A percentile compares a stretch with the other conserved stretches of the same genome.
Evolutionary conservation across 2,113 vertebrate genomes (phyloP).

Genomic region (Colistium nudipinnis): DNA sequence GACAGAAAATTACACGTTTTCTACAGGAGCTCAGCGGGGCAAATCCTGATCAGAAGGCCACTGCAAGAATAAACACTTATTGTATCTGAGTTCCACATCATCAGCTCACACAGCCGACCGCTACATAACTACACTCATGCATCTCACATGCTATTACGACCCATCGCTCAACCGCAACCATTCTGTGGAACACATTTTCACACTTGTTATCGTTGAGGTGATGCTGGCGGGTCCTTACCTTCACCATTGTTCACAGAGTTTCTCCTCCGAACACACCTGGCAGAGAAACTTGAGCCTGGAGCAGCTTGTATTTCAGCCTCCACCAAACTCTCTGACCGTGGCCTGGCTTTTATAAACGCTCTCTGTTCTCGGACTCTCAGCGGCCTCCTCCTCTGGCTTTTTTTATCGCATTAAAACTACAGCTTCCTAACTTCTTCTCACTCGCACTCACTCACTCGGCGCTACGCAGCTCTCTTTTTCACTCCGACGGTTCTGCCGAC

Average conservation of each 20-base stretch:
- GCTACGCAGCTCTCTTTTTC: slow-evolving; percentile 27
- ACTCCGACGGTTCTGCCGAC: slow-evolving; percentile 73
- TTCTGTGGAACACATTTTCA: too few species aligned
- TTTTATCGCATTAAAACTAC: neutral
- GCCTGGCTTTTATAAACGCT: too few species aligned
- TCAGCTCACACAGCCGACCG: neutral
- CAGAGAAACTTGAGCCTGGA: slow-evolving; percentile 40
- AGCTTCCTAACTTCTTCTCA: slow-evolving; percentile 36
- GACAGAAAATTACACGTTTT: neutral
- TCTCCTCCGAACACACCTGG: slow-evolving; percentile 56
- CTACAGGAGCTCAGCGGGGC: neutral
- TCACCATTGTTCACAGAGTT: slow-evolving; percentile 73
- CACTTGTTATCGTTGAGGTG: neutral
- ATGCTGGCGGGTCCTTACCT: slow-evolving; percentile 59
- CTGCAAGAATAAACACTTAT: neutral
- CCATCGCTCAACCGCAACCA: neutral
- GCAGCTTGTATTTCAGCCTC: slow-evolving; percentile 32
- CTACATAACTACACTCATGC: neutral
- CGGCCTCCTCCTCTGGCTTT: neutral
- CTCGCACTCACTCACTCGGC: neutral
- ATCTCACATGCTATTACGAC: neutral
- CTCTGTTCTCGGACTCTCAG: neutral
- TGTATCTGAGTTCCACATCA: slow-evolving; percentile 5
- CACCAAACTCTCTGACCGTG: neutral
- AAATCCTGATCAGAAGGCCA: neutral